Base-by-base conservation (phyloP, 2,888 invertebrate species). In the Xestia ashworthii region DNA sequence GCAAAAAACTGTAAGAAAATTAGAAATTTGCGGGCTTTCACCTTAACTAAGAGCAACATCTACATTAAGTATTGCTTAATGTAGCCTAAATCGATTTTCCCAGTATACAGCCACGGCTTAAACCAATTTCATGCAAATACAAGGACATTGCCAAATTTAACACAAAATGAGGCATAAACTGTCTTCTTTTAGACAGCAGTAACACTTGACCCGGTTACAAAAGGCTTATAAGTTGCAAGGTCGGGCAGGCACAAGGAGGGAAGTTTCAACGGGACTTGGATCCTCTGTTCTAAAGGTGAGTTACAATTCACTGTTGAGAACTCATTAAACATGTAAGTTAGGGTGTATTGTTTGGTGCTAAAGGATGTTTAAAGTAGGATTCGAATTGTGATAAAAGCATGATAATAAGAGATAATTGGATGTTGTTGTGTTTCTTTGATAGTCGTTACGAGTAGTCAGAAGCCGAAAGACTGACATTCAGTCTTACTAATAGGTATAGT, bases 181-280 rank as follows among this genome's bases (percentile, higher is more conserved):
- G 66, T 58, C 48, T 55, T 65, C 73, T 72, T 75, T 83, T 53
- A 25, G 53, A 46, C 74, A 70, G 53, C 73, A 70, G 68, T 38
- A 71, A 68, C 50, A 78, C 55, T 88, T 87, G 86, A 84, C 86
- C 88, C 67, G 86, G 84, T 81, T 81, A 70, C 55, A 66, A 74
- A 69, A 86, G 80, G 76, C 71, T 87, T 80, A 71, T 58, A 85
- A 87, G 70, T 88, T 86, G 44, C 79, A 84, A 87, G 86, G 86
- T 81, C 71, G 60, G 3, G 6, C 50, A 74, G 81, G 72, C 75
- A 62, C 58, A 77, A 77, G 70, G 72, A 87, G 67, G 44, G 50
- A 76, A 68, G 82, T 85, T 84, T 85, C 74, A 78, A 75, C 69
- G 72, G 68, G 64, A 66, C 48, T 76, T 80, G 38, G n/a, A 62